Conservation (phyloP, 1,140 invertebrate species). For the Drosophila prosaltans region DNA sequence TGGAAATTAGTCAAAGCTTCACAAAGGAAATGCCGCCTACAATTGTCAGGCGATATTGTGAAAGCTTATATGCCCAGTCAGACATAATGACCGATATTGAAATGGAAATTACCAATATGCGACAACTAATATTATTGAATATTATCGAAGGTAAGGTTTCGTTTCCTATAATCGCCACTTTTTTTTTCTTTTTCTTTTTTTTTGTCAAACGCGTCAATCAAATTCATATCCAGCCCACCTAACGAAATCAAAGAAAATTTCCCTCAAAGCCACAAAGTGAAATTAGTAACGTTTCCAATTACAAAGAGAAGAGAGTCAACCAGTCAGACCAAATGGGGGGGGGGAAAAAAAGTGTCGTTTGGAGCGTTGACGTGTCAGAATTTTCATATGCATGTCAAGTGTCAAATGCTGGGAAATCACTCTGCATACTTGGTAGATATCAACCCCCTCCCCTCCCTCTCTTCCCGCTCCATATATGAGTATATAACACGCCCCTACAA, state of each 20-base stretch:
- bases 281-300: constrained; percentile 75
- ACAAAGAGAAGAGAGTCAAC: constrained; percentile 28
- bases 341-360: constrained; percentile 39
- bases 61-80: constrained; percentile 2
- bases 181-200: constrained; percentile 19
- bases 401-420: constrained; percentile 65
- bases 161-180: constrained; percentile 49
- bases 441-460: neutral
- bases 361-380: constrained; percentile 82
- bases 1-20: constrained; percentile 66
- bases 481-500: constrained; percentile 60
- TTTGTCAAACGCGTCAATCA: constrained; percentile 75
- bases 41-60: constrained; percentile 58
- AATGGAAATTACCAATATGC: constrained; percentile 58
- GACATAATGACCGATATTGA: constrained; percentile 43
- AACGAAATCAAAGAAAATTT: constrained; percentile 10
- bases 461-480: neutral
- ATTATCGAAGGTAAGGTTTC: constrained; percentile 21
- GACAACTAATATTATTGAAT: constrained; percentile 28
- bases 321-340: neutral
- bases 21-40: constrained; percentile 52
- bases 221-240: constrained; percentile 32
- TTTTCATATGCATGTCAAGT: constrained; percentile 83
- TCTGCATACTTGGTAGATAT: neutral
- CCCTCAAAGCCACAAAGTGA: neutral